Conservation (phyloP, 2,888 invertebrate genomes). For the Sesia apiformis region DNA sequence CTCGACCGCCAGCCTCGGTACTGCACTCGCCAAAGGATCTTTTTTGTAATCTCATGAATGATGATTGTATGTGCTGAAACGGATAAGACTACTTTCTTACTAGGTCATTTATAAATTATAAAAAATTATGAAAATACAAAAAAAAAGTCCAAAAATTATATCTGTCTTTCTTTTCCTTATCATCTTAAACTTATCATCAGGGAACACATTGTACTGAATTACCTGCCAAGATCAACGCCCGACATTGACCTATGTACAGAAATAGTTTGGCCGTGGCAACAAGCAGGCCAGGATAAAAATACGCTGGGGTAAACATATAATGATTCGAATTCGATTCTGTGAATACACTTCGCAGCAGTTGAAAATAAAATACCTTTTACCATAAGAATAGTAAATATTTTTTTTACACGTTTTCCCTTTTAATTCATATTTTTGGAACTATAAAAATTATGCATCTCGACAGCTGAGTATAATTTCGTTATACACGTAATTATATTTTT, state of each 20-base stretch:
- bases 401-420: too few species aligned
- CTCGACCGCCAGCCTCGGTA: constrained; percentile 65
- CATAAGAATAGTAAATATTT: too few species aligned
- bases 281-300: too few species aligned
- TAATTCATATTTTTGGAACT: too few species aligned
- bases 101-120: constrained; percentile 77
- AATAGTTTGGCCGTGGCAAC: constrained; percentile 24
- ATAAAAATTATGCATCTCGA: too few species aligned
- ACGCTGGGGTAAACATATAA: too few species aligned
- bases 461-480: too few species aligned
- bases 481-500: too few species aligned
- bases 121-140: constrained; percentile 66
- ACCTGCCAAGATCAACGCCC: constrained; percentile 28
- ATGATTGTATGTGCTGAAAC: constrained; percentile 76
- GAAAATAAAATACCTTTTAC: too few species aligned
- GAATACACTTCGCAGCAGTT: too few species aligned
- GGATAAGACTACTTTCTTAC: constrained; percentile 76
- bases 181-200: constrained; percentile 1
- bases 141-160: constrained; percentile 67
- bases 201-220: neutral
- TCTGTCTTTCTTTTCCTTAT: constrained; percentile 35
- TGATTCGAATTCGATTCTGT: too few species aligned
- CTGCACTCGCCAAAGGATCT: constrained; percentile 76
- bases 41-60: constrained; percentile 74
- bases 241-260: constrained; percentile 54